Percentiles rank a stretch among this genome's conserved stretches.
These are phyloP conservation scores for Leptatherina wallacei DNA, from an alignment of 2,797 vertebrate species.

Conservation along the genomic window DNA sequence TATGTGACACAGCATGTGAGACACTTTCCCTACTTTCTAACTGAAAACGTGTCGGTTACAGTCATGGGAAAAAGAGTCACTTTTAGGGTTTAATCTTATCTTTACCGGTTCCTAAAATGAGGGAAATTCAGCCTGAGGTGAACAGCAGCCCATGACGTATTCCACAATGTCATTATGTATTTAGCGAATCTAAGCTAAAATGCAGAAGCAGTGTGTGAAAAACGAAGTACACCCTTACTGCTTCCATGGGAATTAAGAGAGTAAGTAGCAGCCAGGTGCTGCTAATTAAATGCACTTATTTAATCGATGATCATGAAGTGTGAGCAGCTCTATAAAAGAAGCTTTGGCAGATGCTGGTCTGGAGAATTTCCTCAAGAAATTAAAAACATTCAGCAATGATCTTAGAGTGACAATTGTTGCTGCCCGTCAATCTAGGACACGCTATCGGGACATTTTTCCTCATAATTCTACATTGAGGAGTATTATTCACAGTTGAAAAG, in stretches of 20 bases:
- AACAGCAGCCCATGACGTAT: neutral
- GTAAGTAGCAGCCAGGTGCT: neutral
- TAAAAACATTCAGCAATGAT: neutral
- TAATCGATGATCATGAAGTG: neutral
- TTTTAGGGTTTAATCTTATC: neutral
- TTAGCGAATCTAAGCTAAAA: neutral
- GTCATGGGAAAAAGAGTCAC: constrained; percentile 15
- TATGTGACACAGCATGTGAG: constrained; percentile 53
- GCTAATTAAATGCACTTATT: neutral
- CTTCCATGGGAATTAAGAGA: too few relatives aligned
- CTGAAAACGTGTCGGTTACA: constrained; percentile 23
- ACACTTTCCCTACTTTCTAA: constrained; percentile 22
- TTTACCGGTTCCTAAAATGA: neutral
- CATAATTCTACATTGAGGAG: neutral
- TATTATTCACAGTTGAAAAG: neutral
- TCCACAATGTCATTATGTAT: neutral
- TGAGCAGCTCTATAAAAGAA: neutral
- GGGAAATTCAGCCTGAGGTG: neutral
- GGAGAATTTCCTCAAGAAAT: neutral
- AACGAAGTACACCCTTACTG: too few relatives aligned
- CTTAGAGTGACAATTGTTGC: neutral
- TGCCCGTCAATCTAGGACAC: neutral
- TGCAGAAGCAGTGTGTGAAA: neutral
- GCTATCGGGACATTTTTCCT: too few relatives aligned
- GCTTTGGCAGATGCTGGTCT: neutral